Conservation (phyloP, 2,888 invertebrate species). For the Scaptomyza parva region DNA sequence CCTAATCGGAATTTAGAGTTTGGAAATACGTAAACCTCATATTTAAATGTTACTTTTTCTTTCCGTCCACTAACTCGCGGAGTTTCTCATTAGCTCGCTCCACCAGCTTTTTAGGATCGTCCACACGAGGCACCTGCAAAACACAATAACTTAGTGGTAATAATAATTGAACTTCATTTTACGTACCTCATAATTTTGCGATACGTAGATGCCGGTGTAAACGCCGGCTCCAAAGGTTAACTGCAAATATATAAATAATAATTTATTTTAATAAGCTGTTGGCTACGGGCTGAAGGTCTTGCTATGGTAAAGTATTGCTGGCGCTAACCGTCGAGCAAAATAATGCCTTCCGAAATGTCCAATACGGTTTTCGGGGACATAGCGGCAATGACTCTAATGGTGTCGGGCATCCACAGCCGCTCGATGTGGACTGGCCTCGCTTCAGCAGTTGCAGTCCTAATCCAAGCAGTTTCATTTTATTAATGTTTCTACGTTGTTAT, state of each 20-base stretch:
- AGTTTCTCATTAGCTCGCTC: slow-evolving; percentile 85
- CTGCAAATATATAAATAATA: slow-evolving; percentile 84
- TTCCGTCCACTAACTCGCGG: slow-evolving; percentile 86
- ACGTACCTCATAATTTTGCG: slow-evolving; percentile 90
- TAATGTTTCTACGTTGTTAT: slow-evolving; percentile 1
- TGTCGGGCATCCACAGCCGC: neutral
- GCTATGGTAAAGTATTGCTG: neutral
- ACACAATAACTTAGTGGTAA: neutral
- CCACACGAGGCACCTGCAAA: slow-evolving; percentile 92
- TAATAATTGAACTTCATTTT: neutral
- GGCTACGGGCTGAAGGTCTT: neutral
- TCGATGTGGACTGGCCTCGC: slow-evolving; percentile 9
- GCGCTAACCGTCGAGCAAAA: slow-evolving; percentile 50
- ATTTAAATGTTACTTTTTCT: slow-evolving; percentile 85
- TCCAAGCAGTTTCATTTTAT: slow-evolving; percentile 61
- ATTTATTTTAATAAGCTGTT: neutral
- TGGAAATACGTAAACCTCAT: neutral
- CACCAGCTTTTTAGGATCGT: slow-evolving; percentile 91
- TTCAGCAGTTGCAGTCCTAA: slow-evolving; percentile 37
- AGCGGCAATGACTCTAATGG: slow-evolving; percentile 28
- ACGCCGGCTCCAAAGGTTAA: slow-evolving; percentile 88
- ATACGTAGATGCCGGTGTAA: slow-evolving; percentile 90
- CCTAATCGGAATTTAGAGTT: neutral
- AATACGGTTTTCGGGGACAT: slow-evolving; percentile 43
- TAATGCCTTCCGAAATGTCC: slow-evolving; percentile 29